Conservation (phyloP, 2,888 invertebrate genomes). For the Sericinus montela region DNA sequence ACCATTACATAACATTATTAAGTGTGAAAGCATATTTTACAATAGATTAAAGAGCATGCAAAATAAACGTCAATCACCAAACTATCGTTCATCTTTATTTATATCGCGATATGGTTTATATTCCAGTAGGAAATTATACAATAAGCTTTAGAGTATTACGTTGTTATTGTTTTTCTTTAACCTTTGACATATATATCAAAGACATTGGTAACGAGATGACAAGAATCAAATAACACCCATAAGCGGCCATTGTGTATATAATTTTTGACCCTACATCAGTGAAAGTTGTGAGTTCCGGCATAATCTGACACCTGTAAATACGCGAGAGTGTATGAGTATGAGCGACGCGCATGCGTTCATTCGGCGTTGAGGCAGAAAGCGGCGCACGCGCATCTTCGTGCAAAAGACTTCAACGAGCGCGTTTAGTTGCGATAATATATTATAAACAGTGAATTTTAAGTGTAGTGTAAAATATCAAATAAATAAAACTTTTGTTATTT, state of each 20-base stretch:
- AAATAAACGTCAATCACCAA: constrained; percentile 15
- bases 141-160: constrained; percentile 14
- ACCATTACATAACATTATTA: constrained; percentile 48
- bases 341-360: constrained; percentile 47
- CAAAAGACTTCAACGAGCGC: constrained; percentile 38
- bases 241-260: constrained; percentile 36
- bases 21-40: constrained; percentile 47
- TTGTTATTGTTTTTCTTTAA: constrained; percentile 19
- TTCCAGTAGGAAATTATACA: not conserved
- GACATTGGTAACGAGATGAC: constrained; percentile 42
- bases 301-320: constrained; percentile 62
- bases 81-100: constrained; percentile 1
- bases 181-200: constrained; percentile 28
- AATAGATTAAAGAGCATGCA: constrained; percentile 16
- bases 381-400: constrained; percentile 51
- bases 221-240: constrained; percentile 46
- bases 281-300: constrained; percentile 73
- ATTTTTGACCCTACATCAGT: constrained; percentile 43
- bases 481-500: constrained; percentile 9
- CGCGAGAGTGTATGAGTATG: constrained; percentile 53
- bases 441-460: constrained; percentile 22
- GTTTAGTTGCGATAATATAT: constrained; percentile 5
- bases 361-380: constrained; percentile 48
- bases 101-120: constrained; percentile 6
- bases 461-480: constrained; percentile 15